Base-by-base conservation (phyloP, 2,888 invertebrate genomes). In the Pachymerium ferrugineum region DNA sequence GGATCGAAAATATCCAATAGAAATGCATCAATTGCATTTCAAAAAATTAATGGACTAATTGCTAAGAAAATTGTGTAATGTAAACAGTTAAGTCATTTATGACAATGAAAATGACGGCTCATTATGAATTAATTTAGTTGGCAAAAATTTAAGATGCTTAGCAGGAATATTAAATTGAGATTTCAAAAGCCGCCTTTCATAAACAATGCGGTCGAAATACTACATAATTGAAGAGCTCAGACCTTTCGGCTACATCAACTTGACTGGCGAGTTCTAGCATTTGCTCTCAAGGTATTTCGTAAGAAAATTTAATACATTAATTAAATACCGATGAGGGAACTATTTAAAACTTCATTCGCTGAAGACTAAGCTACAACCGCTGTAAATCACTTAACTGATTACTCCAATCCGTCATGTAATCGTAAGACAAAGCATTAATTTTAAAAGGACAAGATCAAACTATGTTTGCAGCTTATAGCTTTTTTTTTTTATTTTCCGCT, bases 181-280 rank as follows among this genome's bases (percentile, higher is more conserved):
- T 62, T 62, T 62, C 25, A 62, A 62, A n/a, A 62, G 38, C 62
- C 62, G 28, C n/a, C 62, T 62, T 25, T 25, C 62, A 62, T 62
- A 62, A 62, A 28, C 25, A 62, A 62, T 62, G 62, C 28, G 28
- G 62, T 12, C 10, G 25, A 25, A n/a, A 62, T 62, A 62, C 10
- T 62, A 25, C 62, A 62, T 62, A 62, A 62, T 62, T 62, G 28
- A 62, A 62, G 28, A 62, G 62, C 25, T 62, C 62, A 62, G 22
- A n/a, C 10, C 62, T 62, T n/a, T 14, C 28, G 62, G 62, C 28
- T 62, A 28, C 28, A 22, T 25, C 4, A 12, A 14, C 10, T 4
- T 28, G 62, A 62, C 3, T 25, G 3, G 1, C 62, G n/a, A n/a
- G n/a, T n/a, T n/a, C 22, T 25, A 62, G 28, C 62, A 62, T 62